Percentiles rank a stretch among this genome's conserved stretches.
phyloP scores from a whole-genome alignment of 2,797 vertebrate species.

The Stomatorhinus walkeri region DNA sequence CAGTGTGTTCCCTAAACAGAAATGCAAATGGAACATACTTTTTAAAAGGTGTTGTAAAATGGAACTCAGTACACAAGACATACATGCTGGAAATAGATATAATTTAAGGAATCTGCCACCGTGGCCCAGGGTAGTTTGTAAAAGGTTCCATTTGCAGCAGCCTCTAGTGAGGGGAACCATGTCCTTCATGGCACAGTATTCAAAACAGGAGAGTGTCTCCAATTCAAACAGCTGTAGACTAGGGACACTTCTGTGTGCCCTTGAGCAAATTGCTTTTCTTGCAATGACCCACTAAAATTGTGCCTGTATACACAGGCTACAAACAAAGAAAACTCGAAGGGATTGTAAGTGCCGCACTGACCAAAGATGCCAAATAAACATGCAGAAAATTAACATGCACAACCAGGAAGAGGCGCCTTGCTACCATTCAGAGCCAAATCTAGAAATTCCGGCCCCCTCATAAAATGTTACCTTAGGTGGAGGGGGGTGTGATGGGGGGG shows the following conservation, averaged over 20 bases:
- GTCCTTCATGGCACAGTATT: neutral
- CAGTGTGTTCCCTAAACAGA: neutral
- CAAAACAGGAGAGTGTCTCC: neutral
- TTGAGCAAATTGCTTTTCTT: constrained; percentile 13
- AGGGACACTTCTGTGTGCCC: neutral
- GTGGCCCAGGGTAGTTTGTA: neutral
- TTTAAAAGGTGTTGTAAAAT: neutral
- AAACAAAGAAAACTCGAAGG: neutral
- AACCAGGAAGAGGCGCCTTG: neutral
- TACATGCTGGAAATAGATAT: neutral
- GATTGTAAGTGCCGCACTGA: neutral
- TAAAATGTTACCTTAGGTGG: neutral
- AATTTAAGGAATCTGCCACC: neutral
- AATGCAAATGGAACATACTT: neutral
- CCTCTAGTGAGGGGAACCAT: neutral
- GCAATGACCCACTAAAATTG: neutral
- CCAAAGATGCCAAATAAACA: neutral
- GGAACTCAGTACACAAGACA: neutral
- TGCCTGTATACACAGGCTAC: neutral
- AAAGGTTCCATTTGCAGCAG: neutral
- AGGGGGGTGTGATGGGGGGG: neutral
- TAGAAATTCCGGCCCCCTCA: neutral
- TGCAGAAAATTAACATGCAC: neutral
- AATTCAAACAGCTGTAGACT: neutral
- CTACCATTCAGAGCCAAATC: neutral